Evolutionary conservation across 2,888 invertebrate genomes (phyloP), one percentile per base, ranked within the genome.

Genomic region (Odontomyia ornata): DNA sequence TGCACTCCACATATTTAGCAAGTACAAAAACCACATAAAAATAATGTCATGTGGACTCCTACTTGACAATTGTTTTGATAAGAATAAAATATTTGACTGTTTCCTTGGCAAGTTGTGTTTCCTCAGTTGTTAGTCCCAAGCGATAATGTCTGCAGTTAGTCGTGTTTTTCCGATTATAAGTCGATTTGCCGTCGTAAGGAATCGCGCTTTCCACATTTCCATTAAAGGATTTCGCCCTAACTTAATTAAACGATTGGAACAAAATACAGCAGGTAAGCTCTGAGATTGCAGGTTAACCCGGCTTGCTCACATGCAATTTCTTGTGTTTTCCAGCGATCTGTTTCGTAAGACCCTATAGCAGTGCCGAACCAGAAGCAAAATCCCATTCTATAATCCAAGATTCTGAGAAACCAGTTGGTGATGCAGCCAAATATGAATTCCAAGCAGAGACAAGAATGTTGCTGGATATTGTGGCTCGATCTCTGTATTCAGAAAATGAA

Each of bases 401-500:
- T 18, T 82, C 80, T 0, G 84, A 84, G 75, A 83, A 82, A 43
- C 81, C 83, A 2, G 76, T 82, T 0, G 83, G 82, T 0, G 78
- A 81, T 0, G 79, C 81, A 21, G 91, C 91, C 82, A 93, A 93
- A 84, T 93, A 93, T 87, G 97, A 98, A 85, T 99, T 99, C 85
- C 96, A 98, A 86, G 98, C 99, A 0, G 99, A 99, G 88, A 99
- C 98, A 0, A 89, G 94, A 79, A 97, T 97, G 93, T 86, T 99
- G 56, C 87, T 99, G 69, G 97, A 99, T 85, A 99, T 99, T 86
- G 99, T 99, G 0, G 99, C 99, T 0, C 93, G 96, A 84, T 98
- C 98, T 0, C 88, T 99, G 47, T 99, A 99, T 87, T 98, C 98
- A 0, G 98, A 99, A 82, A 98, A 97, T 87, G 98, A 99, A 89